These are phyloP conservation scores for Gnathonemus echidnorhynchus DNA, from an alignment of 2,113 vertebrate species.

Conservation along the genomic window DNA sequence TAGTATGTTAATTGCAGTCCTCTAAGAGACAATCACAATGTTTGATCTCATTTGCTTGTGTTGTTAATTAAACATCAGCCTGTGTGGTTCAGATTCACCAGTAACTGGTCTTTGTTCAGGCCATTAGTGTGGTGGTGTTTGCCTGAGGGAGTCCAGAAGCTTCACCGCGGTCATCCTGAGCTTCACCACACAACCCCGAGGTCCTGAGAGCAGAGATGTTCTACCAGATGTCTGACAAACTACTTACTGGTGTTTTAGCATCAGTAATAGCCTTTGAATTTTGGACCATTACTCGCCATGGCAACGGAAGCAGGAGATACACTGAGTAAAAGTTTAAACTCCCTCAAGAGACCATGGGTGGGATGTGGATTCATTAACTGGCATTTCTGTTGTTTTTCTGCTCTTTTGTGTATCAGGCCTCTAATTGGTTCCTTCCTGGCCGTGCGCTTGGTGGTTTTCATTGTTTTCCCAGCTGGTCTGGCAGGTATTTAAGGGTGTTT, in stretches of 20 bases:
- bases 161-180: background rate
- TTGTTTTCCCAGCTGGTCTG: background rate
- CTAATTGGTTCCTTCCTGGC: background rate
- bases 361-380: background rate
- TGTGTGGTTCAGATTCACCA: too few species aligned
- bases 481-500: background rate
- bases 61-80: background rate
- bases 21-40: background rate
- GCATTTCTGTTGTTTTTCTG: background rate
- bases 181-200: background rate
- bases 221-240: background rate
- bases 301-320: constrained; percentile 7
- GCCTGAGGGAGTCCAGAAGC: background rate
- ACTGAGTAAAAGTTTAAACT: background rate
- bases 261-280: background rate
- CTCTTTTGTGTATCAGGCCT: background rate
- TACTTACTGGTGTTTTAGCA: background rate
- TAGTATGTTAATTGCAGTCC: background rate
- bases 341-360: background rate
- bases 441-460: background rate
- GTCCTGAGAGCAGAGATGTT: background rate
- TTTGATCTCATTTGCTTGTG: background rate
- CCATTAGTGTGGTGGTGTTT: background rate
- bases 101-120: background rate
- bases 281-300: constrained; percentile 14